Evolutionary conservation across 2,797 vertebrate species (phyloP).

Genomic region (Malacoctenus gilli): DNA sequence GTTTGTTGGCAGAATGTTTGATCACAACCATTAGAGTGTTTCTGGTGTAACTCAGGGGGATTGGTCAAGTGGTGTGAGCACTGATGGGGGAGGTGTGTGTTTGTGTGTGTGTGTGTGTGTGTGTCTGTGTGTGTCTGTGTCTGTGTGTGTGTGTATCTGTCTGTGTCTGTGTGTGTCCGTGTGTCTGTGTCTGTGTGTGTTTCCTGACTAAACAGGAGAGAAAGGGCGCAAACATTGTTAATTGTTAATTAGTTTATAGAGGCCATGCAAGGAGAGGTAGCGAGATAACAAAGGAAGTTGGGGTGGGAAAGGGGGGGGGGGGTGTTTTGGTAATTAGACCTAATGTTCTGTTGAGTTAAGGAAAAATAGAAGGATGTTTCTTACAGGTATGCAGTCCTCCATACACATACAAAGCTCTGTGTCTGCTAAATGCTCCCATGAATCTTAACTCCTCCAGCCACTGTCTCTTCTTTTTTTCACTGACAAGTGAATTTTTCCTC

Average conservation of each 20-base stretch:
- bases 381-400: neutral
- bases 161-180: no score
- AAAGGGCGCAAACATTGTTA: no score
- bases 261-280: constrained; percentile 30
- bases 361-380: constrained; percentile 18
- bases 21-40: no score
- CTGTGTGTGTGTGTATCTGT: no score
- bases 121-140: no score
- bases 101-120: no score
- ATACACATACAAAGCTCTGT: neutral
- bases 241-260: constrained; percentile 62
- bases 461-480: constrained; percentile 26
- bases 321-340: constrained; percentile 37
- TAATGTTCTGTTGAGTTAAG: constrained; percentile 37
- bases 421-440: constrained; percentile 12
- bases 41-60: no score
- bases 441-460: constrained; percentile 19
- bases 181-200: no score
- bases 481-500: constrained; percentile 61
- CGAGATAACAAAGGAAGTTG: constrained; percentile 20
- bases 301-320: neutral
- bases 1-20: no score
- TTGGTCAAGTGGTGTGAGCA: no score
- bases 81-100: no score
- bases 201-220: constrained; percentile 30